Evolutionary conservation across 53 echinoderm and acorn worm genomes (phyloP).

Genomic region (Henricia sp.): DNA sequence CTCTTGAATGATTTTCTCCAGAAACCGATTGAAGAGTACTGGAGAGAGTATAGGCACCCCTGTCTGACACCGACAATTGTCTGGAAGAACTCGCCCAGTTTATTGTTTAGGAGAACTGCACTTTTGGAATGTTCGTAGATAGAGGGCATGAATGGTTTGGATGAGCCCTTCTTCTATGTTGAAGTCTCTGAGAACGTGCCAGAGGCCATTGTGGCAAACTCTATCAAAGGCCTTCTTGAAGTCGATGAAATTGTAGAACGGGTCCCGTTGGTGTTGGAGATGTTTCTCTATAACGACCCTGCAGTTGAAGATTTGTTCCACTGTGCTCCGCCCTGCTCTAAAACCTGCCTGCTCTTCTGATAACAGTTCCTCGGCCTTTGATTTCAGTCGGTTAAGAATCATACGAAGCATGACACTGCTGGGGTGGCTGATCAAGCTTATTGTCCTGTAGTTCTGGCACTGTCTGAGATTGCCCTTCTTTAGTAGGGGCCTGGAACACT

Average conservation of each 20-base stretch:
- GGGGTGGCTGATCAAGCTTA: not conserved
- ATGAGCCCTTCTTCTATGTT: conserved; percentile 6
- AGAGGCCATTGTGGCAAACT: conserved; percentile 11
- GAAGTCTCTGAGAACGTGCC: conserved; percentile 16
- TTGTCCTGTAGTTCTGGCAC: not conserved
- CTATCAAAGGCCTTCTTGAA: conserved; percentile 32
- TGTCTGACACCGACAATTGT: conserved; percentile 36
- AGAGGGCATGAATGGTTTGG: not conserved
- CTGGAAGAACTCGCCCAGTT: not conserved
- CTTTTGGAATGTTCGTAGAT: not conserved
- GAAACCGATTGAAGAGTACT: conserved; percentile 52
- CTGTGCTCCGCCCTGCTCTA: conserved; percentile 28
- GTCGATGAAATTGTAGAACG: conserved; percentile 31
- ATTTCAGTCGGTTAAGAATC: conserved; percentile 47
- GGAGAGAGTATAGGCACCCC: conserved; percentile 45
- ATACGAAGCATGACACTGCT: too few relatives aligned
- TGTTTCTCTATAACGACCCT: conserved; percentile 19
- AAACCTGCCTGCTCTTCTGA: conserved; percentile 63
- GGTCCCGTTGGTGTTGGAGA: conserved; percentile 6
- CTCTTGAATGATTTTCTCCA: conserved; percentile 57
- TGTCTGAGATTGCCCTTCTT: conserved; percentile 1
- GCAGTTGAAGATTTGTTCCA: conserved; percentile 48
- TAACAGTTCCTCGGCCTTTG: conserved; percentile 32
- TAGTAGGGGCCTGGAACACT: conserved; percentile 21
- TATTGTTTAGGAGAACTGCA: too few relatives aligned